Conservation (phyloP, 1,140 invertebrate species). For the Brachystomella parvula region DNA sequence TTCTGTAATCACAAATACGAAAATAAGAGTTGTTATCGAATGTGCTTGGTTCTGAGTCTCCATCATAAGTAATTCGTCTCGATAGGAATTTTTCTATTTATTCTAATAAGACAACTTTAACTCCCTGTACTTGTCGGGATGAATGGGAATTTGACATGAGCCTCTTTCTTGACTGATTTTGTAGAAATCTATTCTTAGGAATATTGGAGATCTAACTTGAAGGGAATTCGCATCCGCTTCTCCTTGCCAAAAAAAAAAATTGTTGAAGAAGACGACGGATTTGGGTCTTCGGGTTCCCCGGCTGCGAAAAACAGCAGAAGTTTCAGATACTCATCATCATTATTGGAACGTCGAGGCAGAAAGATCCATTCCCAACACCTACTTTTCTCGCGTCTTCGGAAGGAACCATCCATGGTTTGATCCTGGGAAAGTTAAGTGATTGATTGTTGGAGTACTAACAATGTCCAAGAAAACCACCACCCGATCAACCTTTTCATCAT, state of each 20-base stretch:
- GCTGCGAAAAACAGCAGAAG: neutral
- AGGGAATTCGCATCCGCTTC: constrained; percentile 8
- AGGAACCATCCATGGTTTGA: too few relatives aligned
- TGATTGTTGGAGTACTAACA: too few relatives aligned
- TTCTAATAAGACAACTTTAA: too few relatives aligned
- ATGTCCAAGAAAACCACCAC: constrained; percentile 1
- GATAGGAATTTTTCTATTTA: too few relatives aligned
- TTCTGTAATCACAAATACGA: too few relatives aligned
- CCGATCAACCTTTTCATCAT: neutral
- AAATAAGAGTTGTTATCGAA: too few relatives aligned
- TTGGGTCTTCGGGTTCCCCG: neutral
- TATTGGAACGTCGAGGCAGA: neutral
- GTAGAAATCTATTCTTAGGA: constrained; percentile 3
- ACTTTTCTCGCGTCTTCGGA: neutral
- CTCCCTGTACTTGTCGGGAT: neutral
- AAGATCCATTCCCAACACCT: neutral
- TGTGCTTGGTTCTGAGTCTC: too few relatives aligned
- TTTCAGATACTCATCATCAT: neutral
- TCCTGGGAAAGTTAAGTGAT: too few relatives aligned
- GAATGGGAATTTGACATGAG: neutral
- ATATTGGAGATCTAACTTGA: neutral
- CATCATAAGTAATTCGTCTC: too few relatives aligned
- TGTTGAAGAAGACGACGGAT: neutral
- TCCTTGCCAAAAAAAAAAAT: constrained; percentile 8
- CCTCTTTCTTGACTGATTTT: neutral